A percentile compares a stretch with the other conserved stretches of the same genome.
phyloP scores from a whole-genome alignment of 2,888 invertebrate genomes.

The Chrysotoxum bicinctum region DNA sequence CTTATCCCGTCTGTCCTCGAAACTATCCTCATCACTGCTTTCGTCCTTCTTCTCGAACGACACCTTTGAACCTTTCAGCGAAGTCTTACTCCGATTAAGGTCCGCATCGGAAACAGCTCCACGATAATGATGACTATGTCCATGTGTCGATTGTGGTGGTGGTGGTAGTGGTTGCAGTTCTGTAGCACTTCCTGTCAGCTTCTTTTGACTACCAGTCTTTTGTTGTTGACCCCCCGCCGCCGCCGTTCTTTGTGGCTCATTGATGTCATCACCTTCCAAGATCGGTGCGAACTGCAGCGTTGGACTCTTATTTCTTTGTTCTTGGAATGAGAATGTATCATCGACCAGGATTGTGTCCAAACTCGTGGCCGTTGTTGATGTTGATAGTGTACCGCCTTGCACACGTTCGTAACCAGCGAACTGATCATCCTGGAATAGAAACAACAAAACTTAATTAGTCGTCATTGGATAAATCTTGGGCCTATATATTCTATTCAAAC shows the following conservation, averaged over 20 bases:
- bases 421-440: slow-evolving; percentile 57
- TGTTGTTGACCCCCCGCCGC: slow-evolving; percentile 60
- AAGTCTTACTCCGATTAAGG: slow-evolving; percentile 79
- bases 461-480: background rate
- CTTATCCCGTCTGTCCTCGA: slow-evolving; percentile 80
- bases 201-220: slow-evolving; percentile 64
- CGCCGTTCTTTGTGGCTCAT: slow-evolving; percentile 74
- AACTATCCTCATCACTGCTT: slow-evolving; percentile 81
- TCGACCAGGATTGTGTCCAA: slow-evolving; percentile 82
- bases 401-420: slow-evolving; percentile 79
- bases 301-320: slow-evolving; percentile 75
- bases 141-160: slow-evolving; percentile 78
- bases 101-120: slow-evolving; percentile 77
- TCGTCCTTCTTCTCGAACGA: slow-evolving; percentile 79
- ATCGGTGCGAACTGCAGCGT: slow-evolving; percentile 78
- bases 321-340: slow-evolving; percentile 79
- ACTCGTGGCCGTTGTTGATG: slow-evolving; percentile 85
- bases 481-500: background rate
- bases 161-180: slow-evolving; percentile 78
- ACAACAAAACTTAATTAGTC: background rate
- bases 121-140: slow-evolving; percentile 79
- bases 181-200: slow-evolving; percentile 75
- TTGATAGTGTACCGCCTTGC: slow-evolving; percentile 81
- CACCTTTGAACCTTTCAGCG: slow-evolving; percentile 80
- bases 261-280: slow-evolving; percentile 76